Base-by-base conservation (phyloP, 2,888 invertebrate genomes). In the Hoplodrina blanda region DNA sequence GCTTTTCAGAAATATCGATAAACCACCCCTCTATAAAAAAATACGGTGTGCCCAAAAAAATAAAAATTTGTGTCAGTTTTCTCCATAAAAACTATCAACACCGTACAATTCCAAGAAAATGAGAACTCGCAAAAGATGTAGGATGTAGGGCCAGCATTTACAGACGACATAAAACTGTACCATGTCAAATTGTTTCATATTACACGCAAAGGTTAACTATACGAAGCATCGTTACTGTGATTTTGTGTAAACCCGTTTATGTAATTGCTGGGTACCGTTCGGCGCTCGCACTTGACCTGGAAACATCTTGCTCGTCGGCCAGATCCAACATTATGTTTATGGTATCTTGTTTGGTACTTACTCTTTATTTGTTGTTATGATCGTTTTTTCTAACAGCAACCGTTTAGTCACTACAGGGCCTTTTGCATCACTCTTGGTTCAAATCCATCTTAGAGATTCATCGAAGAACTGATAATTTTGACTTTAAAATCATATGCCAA, bases 261-360 rank as follows among this genome's bases (percentile, higher is more conserved):
- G 85, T 89, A 89, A 91, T 90, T 89, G 86, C 87, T 70, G 79
- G 81, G 85, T 88, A 89, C 89, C 87, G 91, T 90, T 89, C 78
- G 86, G 84, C 76, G 83, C 81, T 86, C 88, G 90, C 89, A 89
- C 85, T 85, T 87, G 88, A 89, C 89, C 89, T 85, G 86, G 81
- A 87, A 89, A 81, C 81, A 82, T 80, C 74, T 81, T 52, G 78
- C 46, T 54, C 71, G 78, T 77, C 77, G 78, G 79, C 76, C 78
- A 81, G 78, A 79, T 78, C 73, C 82, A 79, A 80, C 66, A 68
- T 77, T 69, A 73, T 80, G 61, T 57, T 17, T 44, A 61, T n/a
- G 52, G 52, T 57, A 59, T 59, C 80, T 78, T 83, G 82, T 84
- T 85, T 86, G 61, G 25, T 54, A 41, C 17, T 17, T 20, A 54